Conservation (phyloP, 1,140 invertebrate species). For the Bombus sylvicola region DNA sequence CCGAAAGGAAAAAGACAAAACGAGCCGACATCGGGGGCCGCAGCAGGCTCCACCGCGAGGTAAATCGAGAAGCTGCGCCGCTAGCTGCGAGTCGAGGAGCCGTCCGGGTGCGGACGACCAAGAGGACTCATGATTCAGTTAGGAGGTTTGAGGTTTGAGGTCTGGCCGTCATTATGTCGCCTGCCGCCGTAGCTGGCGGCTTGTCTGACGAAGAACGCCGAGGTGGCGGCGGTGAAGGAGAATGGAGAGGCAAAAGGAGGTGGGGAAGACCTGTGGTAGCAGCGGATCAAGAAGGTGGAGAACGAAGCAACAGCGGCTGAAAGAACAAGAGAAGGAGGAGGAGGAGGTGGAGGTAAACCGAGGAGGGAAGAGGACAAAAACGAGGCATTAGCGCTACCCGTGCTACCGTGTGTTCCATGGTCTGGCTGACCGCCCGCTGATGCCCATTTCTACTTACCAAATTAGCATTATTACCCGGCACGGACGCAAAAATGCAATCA, state of each 20-base stretch:
- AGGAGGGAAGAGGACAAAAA: slow-evolving; percentile 74
- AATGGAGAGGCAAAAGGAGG: slow-evolving; percentile 32
- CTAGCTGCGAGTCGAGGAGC: slow-evolving; percentile 38
- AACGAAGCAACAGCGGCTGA: slow-evolving; percentile 12
- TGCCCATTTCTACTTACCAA: slow-evolving; percentile 79
- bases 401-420: slow-evolving; percentile 74
- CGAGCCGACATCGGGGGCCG: slow-evolving; percentile 52
- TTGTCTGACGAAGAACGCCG: slow-evolving; percentile 58
- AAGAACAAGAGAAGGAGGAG: slow-evolving; percentile 7
- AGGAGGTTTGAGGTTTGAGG: slow-evolving; percentile 77
- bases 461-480: slow-evolving; percentile 79
- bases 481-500: slow-evolving; percentile 77
- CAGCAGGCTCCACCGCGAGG: slow-evolving; percentile 54
- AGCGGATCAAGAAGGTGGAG: slow-evolving; percentile 27
- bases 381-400: slow-evolving; percentile 77
- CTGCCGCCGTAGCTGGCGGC: slow-evolving; percentile 68
- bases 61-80: slow-evolving; percentile 68
- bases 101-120: slow-evolving; percentile 60
- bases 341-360: slow-evolving; percentile 34
- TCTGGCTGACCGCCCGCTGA: slow-evolving; percentile 77
- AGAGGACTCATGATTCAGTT: slow-evolving; percentile 76
- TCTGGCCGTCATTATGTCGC: slow-evolving; percentile 75
- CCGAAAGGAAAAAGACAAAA: slow-evolving; percentile 56
- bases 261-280: slow-evolving; percentile 21
- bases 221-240: slow-evolving; percentile 31